Evolutionary conservation across 2,113 vertebrate species (phyloP).

Genomic region (Anhinga rufa): DNA sequence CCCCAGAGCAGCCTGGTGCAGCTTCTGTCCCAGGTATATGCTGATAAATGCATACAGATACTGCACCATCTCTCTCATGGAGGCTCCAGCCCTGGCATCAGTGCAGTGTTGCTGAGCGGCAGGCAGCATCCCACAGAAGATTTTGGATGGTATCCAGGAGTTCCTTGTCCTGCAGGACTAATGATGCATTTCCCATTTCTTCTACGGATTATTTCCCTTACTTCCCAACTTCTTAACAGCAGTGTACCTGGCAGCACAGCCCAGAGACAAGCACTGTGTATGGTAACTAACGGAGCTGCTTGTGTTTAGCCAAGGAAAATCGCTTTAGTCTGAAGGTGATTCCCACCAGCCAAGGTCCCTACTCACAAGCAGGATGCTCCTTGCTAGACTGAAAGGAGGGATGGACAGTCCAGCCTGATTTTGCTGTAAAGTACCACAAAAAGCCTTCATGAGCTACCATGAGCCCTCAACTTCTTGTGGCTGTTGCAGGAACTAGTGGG

Average conservation of each 20-base stretch:
- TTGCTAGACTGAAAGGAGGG: not conserved
- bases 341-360: not conserved
- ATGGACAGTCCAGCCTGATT: not conserved
- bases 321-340: not conserved
- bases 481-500: not conserved
- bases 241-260: not conserved
- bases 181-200: not conserved
- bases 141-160: not conserved
- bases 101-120: not conserved
- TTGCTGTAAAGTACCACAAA: not conserved
- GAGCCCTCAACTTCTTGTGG: not conserved
- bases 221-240: not conserved
- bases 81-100: not conserved
- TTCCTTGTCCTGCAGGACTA: not conserved
- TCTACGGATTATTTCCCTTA: not conserved
- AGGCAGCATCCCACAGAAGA: not conserved
- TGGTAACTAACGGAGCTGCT: not conserved
- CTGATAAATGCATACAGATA: not conserved
- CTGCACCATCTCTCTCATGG: not conserved
- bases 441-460: not conserved
- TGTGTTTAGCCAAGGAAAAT: not conserved
- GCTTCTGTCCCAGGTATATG: not conserved
- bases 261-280: not conserved
- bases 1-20: not conserved
- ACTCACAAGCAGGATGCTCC: not conserved